Evolutionary conservation across 2,113 vertebrate species (phyloP), one percentile per base, ranked within the genome.

Genomic region (Ranitomeya imitator): DNA sequence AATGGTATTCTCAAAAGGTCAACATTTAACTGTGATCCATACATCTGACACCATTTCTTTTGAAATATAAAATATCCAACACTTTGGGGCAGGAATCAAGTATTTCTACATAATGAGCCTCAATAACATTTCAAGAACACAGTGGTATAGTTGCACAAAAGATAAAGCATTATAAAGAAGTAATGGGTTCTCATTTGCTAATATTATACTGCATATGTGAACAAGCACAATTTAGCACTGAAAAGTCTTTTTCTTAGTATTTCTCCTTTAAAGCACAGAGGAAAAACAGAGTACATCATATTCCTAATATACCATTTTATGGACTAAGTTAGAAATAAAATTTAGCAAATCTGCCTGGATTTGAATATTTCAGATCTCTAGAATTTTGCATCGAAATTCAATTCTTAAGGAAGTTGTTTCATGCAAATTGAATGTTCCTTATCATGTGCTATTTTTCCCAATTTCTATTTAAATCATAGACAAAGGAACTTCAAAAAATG

Each of bases 1-100:
- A 89, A 89, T 89, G 45, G 37, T 89, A 67, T 85, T 89, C 69
- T 78, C 51, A 79, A 88, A 89, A 89, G 87, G 87, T 89, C 87
- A 89, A 78, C 87, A 79, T 89, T 85, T 85, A 85, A 69, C 73
- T 85, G 81, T 84, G 82, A 85, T 89, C 87, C 73, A 89, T 89
- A 85, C 74, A 89, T 89, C 61, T 89, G 87, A 89, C 87, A 89
- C 81, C 60, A 21, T 67, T 85, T 89, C 81, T 89, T 85, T 79
- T 84, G 71, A 78, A 85, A 83, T 57, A 79, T 69, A 89, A 71
- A 89, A 85, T 85, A 89, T 79, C 59, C 82, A 83, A 89, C 82
- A 79, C 60, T 85, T 85, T 85, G 81, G 79, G 86, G 79, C 86
- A 85, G 61, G 59, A 73, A 88, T 78, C 87, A 88, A 88, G 52